These are phyloP conservation scores for Calliopsis andreniformis DNA, from an alignment of 1,140 invertebrate species.

Conservation along the genomic window DNA sequence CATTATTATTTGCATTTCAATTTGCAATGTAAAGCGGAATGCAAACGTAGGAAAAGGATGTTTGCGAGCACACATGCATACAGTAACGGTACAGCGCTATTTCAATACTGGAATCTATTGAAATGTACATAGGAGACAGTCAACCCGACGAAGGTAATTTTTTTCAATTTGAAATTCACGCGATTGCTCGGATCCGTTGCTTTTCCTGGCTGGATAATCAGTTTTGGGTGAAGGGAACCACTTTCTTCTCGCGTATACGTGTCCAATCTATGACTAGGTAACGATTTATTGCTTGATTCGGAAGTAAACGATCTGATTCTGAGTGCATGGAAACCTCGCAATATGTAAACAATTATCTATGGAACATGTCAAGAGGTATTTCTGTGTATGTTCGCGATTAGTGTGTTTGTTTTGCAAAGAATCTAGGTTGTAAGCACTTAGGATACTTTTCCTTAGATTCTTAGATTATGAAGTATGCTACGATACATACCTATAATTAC, in stretches of 20 bases:
- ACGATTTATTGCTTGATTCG: conserved; percentile 24
- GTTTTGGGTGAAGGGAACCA: background rate
- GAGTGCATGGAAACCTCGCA: background rate
- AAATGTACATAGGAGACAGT: background rate
- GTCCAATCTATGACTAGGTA: background rate
- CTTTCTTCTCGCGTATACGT: conserved; percentile 10
- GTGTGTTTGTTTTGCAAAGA: background rate
- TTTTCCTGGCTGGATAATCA: conserved; percentile 8
- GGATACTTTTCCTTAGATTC: too few relatives aligned
- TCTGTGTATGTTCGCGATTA: background rate
- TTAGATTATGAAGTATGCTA: too few relatives aligned
- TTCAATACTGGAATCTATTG: background rate
- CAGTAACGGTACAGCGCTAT: background rate
- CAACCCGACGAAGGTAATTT: background rate
- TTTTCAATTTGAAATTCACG: background rate
- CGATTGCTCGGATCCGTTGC: background rate
- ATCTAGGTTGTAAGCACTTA: background rate
- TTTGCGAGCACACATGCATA: background rate
- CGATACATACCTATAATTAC: too few relatives aligned
- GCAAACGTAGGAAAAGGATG: background rate
- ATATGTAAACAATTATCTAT: background rate
- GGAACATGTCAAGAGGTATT: background rate
- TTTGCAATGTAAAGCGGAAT: conserved; percentile 9
- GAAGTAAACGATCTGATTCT: background rate
- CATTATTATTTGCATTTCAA: background rate